These are phyloP conservation scores for Tiliacea citrago DNA, from an alignment of 2,888 invertebrate species.

Conservation along the genomic window DNA sequence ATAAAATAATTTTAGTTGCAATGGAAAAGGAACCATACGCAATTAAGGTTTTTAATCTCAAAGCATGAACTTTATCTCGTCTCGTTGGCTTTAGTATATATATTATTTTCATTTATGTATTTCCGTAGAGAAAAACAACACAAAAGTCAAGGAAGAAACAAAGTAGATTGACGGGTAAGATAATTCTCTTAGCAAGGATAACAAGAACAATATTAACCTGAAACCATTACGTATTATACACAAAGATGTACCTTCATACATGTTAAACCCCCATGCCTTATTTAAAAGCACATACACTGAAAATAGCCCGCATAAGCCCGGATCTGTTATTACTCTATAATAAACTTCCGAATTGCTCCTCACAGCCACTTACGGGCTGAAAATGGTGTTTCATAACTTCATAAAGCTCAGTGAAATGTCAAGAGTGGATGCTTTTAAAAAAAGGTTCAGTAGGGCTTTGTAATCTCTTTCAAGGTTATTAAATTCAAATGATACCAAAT, in stretches of 20 bases:
- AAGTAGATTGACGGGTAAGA: background rate
- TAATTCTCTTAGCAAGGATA: background rate
- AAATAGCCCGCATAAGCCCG: constrained; percentile 47
- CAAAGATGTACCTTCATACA: background rate
- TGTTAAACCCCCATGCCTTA: background rate
- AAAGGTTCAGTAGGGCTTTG: constrained; percentile 50
- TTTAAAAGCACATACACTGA: constrained; percentile 38
- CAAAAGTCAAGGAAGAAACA: background rate
- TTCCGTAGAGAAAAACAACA: background rate
- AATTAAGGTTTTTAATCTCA: no score
- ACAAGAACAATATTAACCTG: constrained; percentile 16
- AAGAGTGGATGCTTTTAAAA: constrained; percentile 31
- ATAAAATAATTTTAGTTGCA: no score
- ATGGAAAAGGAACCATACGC: no score
- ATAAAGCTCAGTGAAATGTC: constrained; percentile 54
- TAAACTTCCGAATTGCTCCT: constrained; percentile 61
- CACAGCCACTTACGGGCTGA: constrained; percentile 58
- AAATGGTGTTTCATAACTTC: constrained; percentile 62
- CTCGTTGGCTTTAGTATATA: no score
- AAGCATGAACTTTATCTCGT: no score
- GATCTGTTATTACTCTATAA: constrained; percentile 50
- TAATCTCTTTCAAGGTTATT: background rate
- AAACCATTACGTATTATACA: no score
- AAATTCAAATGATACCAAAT: background rate
- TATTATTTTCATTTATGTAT: background rate